Base-by-base conservation (phyloP, 2,888 invertebrate species). In the Thumatha senex region DNA sequence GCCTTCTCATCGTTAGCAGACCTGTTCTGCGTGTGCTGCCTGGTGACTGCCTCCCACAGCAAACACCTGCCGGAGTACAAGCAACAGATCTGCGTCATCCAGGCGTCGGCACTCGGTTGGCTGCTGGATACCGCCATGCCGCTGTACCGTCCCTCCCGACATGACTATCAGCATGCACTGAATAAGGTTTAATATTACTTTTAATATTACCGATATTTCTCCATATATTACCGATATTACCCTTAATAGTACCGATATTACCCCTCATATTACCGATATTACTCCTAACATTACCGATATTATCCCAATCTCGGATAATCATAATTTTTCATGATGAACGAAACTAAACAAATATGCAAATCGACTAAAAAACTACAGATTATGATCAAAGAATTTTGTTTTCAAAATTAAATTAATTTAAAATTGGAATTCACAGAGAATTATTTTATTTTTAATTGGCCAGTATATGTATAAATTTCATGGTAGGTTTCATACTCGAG, bases 51-150 rank as follows among this genome's bases (percentile, higher is more conserved):
- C 11, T 78, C 82, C 7, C 93, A 93, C 78, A 84, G 90, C 61
- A 86, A 82, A 57, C 92, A 92, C 69, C 67, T 90, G 53, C 86
- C 89, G 41, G 89, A 92, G 48, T 91, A 90, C 67, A 71, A 76
- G 43, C 70, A 76, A 51, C 82, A 83, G 67, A 68, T 88, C 51
- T 70, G 78, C 51, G 81, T 93, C 72, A 96, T 98, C 63, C 98
- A 99, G 85, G 92, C 96, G 61, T 96, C 98, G 71, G 95, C 97
- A 29, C 94, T 98, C 0, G 94, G 94, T 69, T 99, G 98, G 98
- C 90, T 99, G 76, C 95, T 97, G 64, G 96, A 96, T 62, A 93
- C 95, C 7, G 97, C 96, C 4, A 94, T 95, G 44, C 93, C 94
- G 52, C 89, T 96, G 57, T 97, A 95, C 80, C 92, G 94, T 18